Evolutionary conservation across 2,113 vertebrate genomes (phyloP).

Genomic region (Xiphophorus maculatus): DNA sequence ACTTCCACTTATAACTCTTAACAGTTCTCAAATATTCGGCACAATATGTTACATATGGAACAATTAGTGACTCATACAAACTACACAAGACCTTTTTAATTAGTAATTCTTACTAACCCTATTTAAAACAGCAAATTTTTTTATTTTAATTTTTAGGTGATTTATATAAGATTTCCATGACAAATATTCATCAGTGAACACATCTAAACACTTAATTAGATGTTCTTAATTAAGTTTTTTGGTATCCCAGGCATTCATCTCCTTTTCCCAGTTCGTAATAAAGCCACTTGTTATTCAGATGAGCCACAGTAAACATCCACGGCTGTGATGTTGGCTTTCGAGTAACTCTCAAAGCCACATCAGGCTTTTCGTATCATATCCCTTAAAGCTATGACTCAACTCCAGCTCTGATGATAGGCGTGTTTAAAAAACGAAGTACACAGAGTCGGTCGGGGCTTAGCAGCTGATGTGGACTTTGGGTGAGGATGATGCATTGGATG

Average conservation of each 20-base stretch:
- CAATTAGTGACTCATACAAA: too few relatives aligned
- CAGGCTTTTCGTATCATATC: slow-evolving; percentile 28
- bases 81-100: too few relatives aligned
- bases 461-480: slow-evolving; percentile 48
- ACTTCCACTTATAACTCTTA: too few relatives aligned
- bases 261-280: slow-evolving; percentile 11
- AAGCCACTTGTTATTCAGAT: slow-evolving; percentile 31
- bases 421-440: slow-evolving; percentile 20
- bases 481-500: slow-evolving; percentile 45
- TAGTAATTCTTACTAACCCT: too few relatives aligned
- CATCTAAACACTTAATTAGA: too few relatives aligned
- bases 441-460: slow-evolving; percentile 19
- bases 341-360: slow-evolving; percentile 52
- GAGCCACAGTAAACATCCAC: slow-evolving; percentile 24
- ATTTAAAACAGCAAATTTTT: too few relatives aligned
- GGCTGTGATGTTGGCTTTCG: slow-evolving; percentile 25
- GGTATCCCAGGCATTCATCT: not conserved
- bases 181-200: too few relatives aligned
- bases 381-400: slow-evolving; percentile 38
- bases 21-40: too few relatives aligned
- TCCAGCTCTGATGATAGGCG: slow-evolving; percentile 40
- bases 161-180: too few relatives aligned
- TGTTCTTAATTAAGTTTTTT: too few relatives aligned
- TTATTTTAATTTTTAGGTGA: too few relatives aligned
- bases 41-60: too few relatives aligned